phyloP scores from a whole-genome alignment of 2,888 invertebrate genomes.

The Cryptocephalus moraei region DNA sequence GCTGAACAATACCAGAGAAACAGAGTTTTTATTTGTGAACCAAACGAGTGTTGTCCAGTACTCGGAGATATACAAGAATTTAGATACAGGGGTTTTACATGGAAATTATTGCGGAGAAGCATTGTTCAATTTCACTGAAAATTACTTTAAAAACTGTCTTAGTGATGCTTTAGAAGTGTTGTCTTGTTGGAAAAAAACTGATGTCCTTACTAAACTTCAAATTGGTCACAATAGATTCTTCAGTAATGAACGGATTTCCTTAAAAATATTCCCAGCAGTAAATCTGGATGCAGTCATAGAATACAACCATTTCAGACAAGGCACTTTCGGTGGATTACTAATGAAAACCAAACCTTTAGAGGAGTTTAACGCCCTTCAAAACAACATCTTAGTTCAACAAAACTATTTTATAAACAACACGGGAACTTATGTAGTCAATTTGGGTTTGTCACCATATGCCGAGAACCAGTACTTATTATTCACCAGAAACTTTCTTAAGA shows the following conservation, averaged over 20 bases:
- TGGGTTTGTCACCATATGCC: slow-evolving; percentile 82
- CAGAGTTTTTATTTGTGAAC: slow-evolving; percentile 69
- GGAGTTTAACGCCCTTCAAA: slow-evolving; percentile 68
- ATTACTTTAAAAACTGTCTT: slow-evolving; percentile 70
- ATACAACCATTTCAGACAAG: slow-evolving; percentile 80
- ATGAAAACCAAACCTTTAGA: slow-evolving; percentile 73
- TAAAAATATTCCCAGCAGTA: slow-evolving; percentile 72
- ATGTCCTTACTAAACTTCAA: slow-evolving; percentile 52
- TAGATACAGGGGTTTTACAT: slow-evolving; percentile 79
- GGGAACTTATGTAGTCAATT: slow-evolving; percentile 78
- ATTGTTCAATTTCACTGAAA: slow-evolving; percentile 87
- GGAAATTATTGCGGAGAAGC: slow-evolving; percentile 86
- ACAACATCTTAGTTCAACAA: slow-evolving; percentile 62
- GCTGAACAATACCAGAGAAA: slow-evolving; percentile 73
- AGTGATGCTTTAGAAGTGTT: slow-evolving; percentile 72
- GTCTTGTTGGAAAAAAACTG: slow-evolving; percentile 64
- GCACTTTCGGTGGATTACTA: slow-evolving; percentile 71
- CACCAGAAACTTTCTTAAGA: slow-evolving; percentile 76
- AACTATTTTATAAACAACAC: slow-evolving; percentile 86
- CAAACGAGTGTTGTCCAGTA: slow-evolving; percentile 82
- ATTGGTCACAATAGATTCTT: slow-evolving; percentile 81
- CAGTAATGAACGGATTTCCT: slow-evolving; percentile 61
- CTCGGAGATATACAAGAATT: slow-evolving; percentile 77
- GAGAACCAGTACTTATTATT: slow-evolving; percentile 72
- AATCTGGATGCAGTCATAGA: slow-evolving; percentile 71